Base-by-base conservation (phyloP, 2,888 invertebrate genomes). In the Ecdyonurus torrentis region DNA sequence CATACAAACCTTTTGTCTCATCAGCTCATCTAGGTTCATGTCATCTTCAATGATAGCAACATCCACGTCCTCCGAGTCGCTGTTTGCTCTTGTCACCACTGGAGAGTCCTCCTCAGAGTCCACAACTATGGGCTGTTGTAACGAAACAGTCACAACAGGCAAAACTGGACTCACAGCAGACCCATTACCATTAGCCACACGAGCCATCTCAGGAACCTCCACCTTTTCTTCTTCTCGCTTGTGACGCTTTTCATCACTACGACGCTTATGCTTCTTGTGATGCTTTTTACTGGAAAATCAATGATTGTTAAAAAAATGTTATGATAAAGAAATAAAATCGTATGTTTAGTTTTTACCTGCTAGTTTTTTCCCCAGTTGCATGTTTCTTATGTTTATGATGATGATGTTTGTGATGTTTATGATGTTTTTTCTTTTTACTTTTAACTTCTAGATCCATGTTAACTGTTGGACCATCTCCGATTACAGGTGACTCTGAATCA, bases 11-110 rank as follows among this genome's bases (percentile, higher is more conserved):
- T 92, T 92, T 72, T 92, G 91, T 70, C 85, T 86, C 91, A 92
- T 92, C 64, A 92, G 76, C 67, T 92, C 92, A 71, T 92, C 92
- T 25, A 92, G 75, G 72, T 92, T 91, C 68, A 91, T 83, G 69
- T 91, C 91, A 67, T 91, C 91, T 72, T 91, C 91, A 64, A 89
- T 86, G 64, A 87, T 81, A 7, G 82, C 81, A 64, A 89, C 81
- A 66, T 82, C 79, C 25, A 81, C 79, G 68, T 62, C 64, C 3
- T 62, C 69, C 2, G 67, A 66, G 64, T 87, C 87, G 20, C 55
- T 55, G 22, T 55, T 55, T 7, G 55, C 7, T n/a, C 55, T 55
- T 20, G 55, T n/a, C 7, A 20, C 55, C 19, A 5, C 15, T 5
- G 22, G 19, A 7, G 5, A 5, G 22, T 5, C 5, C 22, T 55